Evolutionary conservation across 2,888 invertebrate genomes (phyloP).

Genomic region (Ophion slaviceki): DNA sequence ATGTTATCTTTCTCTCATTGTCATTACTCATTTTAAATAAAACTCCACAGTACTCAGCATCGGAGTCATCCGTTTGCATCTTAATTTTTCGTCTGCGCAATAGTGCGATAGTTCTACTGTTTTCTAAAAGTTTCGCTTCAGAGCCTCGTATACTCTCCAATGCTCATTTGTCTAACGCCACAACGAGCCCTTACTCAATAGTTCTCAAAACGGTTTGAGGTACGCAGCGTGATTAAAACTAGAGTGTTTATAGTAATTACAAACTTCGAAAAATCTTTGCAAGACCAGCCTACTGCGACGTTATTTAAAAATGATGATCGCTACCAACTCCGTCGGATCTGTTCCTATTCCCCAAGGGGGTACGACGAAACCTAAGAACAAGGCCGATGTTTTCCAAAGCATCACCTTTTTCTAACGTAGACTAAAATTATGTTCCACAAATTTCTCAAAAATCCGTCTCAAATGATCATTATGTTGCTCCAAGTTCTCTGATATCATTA

Average conservation of each 20-base stretch:
- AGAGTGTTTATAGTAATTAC: conserved; percentile 41
- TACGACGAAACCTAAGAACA: conserved; percentile 60
- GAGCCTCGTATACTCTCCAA: conserved; percentile 36
- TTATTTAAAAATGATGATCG: conserved; percentile 68
- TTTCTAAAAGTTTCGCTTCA: conserved; percentile 61
- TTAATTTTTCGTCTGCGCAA: conserved; percentile 30
- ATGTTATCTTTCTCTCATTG: no score
- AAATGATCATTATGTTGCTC: conserved; percentile 69
- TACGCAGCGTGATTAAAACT: conserved; percentile 43
- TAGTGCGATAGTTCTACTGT: conserved; percentile 55
- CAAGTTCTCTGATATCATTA: conserved; percentile 70
- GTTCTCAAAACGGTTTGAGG: conserved; percentile 49
- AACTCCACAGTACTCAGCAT: no score
- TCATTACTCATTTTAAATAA: no score
- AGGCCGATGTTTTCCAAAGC: conserved; percentile 54
- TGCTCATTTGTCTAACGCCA: conserved; percentile 61
- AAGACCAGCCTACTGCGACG: conserved; percentile 69
- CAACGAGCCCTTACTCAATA: conserved; percentile 41
- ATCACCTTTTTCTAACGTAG: conserved; percentile 46
- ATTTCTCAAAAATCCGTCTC: conserved; percentile 60
- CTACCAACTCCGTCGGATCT: conserved; percentile 60
- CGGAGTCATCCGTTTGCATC: conserved; percentile 64
- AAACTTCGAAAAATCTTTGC: conserved; percentile 61
- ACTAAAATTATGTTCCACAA: conserved; percentile 68
- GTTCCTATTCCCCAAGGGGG: conserved; percentile 42